phyloP scores from a whole-genome alignment of 2,113 vertebrate genomes.

The Peromyscus maniculatus region DNA sequence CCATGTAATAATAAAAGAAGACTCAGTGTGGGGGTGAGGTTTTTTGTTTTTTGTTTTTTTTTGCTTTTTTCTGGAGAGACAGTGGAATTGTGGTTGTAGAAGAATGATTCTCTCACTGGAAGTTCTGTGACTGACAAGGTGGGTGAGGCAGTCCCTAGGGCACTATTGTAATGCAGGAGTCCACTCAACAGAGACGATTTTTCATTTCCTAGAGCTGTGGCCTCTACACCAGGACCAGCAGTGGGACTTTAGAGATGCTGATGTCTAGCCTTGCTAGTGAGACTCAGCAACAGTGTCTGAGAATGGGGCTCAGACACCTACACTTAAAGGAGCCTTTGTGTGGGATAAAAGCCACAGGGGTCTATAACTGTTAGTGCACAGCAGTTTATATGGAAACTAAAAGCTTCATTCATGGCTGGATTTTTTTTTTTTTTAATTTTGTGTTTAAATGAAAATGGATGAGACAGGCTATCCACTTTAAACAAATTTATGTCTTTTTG shows the following conservation, averaged over 20 bases:
- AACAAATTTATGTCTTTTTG: not conserved
- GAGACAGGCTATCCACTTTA: not conserved
- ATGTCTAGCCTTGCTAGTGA: not conserved
- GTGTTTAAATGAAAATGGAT: not conserved
- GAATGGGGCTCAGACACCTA: not conserved
- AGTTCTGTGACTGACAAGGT: not conserved
- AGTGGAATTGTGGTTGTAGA: not conserved
- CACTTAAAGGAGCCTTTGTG: not conserved
- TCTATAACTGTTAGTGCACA: not conserved
- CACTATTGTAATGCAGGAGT: accelerated
- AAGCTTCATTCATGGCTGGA: not conserved
- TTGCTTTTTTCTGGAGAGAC: not conserved
- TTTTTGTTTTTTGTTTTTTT: no score
- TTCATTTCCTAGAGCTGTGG: not conserved
- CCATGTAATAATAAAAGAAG: not conserved
- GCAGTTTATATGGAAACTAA: not conserved
- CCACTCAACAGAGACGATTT: not conserved
- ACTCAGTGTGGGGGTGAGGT: not conserved
- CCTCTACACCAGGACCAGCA: not conserved
- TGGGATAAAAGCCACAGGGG: not conserved
- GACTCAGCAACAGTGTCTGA: not conserved
- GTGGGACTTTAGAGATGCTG: not conserved
- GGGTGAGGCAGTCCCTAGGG: accelerated
- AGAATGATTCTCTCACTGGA: not conserved
- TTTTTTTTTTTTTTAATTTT: not conserved